Conservation (phyloP, 2,888 invertebrate species). For the Folsomia candida region DNA sequence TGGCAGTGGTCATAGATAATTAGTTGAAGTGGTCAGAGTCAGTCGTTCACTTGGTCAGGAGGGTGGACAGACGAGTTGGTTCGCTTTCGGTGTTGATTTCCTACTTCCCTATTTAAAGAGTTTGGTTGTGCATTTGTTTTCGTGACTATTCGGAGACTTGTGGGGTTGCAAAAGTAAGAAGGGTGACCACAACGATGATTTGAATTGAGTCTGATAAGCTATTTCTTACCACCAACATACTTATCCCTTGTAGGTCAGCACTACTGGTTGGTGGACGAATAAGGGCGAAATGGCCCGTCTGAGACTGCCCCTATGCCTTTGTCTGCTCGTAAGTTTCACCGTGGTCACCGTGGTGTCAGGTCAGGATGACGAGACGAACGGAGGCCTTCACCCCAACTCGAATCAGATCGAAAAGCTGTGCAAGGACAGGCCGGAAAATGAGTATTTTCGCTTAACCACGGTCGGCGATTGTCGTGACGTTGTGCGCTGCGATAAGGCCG, state of each 20-base stretch:
- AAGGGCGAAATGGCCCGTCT: slow-evolving; percentile 19
- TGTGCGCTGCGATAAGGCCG: slow-evolving; percentile 90
- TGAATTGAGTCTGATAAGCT: too few relatives aligned
- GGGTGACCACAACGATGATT: too few relatives aligned
- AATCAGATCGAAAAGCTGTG: slow-evolving; percentile 73
- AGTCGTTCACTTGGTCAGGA: not conserved
- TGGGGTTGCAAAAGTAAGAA: too few relatives aligned
- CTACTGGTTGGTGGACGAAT: too few relatives aligned
- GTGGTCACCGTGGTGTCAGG: slow-evolving; percentile 6
- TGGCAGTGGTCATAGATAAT: too few relatives aligned
- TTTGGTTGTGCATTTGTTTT: too few relatives aligned
- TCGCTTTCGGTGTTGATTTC: too few relatives aligned
- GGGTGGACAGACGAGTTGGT: not conserved
- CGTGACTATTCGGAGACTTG: too few relatives aligned
- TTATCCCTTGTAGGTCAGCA: too few relatives aligned
- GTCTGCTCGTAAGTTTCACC: slow-evolving; percentile 2
- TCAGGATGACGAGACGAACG: slow-evolving; percentile 28
- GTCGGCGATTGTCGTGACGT: slow-evolving; percentile 90
- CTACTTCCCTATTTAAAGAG: too few relatives aligned
- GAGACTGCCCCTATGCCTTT: slow-evolving; percentile 6
- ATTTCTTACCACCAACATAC: too few relatives aligned
- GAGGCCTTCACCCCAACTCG: slow-evolving; percentile 43
- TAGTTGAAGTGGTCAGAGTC: too few relatives aligned
- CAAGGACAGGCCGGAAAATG: slow-evolving; percentile 81
- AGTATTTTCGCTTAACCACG: slow-evolving; percentile 81